Evolutionary conservation across 2,113 vertebrate genomes (phyloP).

Genomic region (Clinocottus analis): DNA sequence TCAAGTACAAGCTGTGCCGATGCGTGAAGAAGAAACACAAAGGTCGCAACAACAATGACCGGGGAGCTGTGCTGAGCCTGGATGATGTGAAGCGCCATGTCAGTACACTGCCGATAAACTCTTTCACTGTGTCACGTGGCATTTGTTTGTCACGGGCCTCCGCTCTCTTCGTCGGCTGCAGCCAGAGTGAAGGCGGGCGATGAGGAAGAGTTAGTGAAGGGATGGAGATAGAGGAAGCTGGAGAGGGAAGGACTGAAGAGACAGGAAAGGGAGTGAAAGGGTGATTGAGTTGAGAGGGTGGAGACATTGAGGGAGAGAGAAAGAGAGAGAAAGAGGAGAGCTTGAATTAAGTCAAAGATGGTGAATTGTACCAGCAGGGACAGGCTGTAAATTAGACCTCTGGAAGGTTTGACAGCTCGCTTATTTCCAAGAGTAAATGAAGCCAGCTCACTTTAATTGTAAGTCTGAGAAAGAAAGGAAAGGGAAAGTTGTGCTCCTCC

Average conservation of each 20-base stretch:
- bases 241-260: conserved; percentile 17
- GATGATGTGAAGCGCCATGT: conserved; percentile 98
- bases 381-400: conserved; percentile 55
- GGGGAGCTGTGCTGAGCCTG: conserved; percentile 95
- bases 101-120: conserved; percentile 77
- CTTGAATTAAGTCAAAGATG: conserved; percentile 73
- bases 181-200: neutral
- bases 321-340: conserved; percentile 30
- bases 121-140: conserved; percentile 46
- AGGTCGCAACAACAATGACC: conserved; percentile 93
- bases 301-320: conserved; percentile 57
- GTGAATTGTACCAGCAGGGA: conserved; percentile 49
- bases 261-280: conserved; percentile 14
- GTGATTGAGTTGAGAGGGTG: conserved; percentile 41
- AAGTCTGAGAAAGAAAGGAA: conserved; percentile 36
- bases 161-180: conserved; percentile 40
- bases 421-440: conserved; percentile 72
- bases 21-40: conserved; percentile 93
- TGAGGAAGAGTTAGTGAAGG: conserved; percentile 11
- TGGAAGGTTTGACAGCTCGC: conserved; percentile 70
- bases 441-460: conserved; percentile 69
- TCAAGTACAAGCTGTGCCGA: conserved; percentile 94
- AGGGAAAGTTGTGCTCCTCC: conserved; percentile 25
- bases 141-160: conserved; percentile 33
- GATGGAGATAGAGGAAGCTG: conserved; percentile 29